Evolutionary conservation across 2,113 vertebrate species (phyloP).

Genomic region (Mus pahari): DNA sequence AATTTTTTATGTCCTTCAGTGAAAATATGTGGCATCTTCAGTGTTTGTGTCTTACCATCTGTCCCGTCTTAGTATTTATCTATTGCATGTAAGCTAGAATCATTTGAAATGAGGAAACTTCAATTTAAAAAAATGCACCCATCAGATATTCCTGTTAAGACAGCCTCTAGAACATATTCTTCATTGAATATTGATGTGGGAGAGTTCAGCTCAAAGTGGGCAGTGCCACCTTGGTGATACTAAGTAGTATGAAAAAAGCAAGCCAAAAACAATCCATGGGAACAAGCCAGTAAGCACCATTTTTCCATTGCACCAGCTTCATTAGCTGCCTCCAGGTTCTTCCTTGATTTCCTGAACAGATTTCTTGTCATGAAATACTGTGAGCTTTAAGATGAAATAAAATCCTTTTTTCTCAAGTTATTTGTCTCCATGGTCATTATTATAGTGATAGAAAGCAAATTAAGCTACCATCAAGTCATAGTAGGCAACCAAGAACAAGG

Average conservation of each 20-base stretch:
- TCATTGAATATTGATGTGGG: neutral
- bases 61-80: neutral
- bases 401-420: neutral
- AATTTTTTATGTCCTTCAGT: neutral
- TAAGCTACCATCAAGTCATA: neutral
- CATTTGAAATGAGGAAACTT: neutral
- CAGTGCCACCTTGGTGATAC: neutral
- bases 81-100: neutral
- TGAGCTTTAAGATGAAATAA: neutral
- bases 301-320: neutral
- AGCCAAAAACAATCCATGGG: neutral
- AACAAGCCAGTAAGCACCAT: neutral
- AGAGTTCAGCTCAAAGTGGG: neutral
- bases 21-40: neutral
- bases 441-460: neutral
- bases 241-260: neutral
- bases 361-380: neutral
- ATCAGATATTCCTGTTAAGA: neutral
- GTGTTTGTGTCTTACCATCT: neutral
- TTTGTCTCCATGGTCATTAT: neutral
- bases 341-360: neutral
- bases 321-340: neutral
- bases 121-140: neutral
- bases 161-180: neutral
- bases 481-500: neutral